A percentile compares a stretch with the other conserved stretches of the same genome.
Conservation (phyloP, 1,140 invertebrate genomes). For the Hypothenemus hampei region DNA sequence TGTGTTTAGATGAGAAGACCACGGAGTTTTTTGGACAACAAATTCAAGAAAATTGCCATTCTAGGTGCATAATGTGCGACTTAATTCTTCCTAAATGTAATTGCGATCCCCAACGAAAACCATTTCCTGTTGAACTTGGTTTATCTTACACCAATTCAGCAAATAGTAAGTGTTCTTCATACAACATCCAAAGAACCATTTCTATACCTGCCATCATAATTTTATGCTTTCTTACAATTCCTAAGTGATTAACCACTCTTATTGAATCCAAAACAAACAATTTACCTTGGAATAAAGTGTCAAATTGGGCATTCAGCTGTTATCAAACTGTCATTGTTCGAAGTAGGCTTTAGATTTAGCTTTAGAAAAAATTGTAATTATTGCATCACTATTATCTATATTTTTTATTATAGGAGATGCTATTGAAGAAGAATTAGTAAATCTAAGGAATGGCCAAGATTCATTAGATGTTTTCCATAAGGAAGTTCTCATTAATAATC, state of each 20-base stretch:
- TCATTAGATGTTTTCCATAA: conserved; percentile 10
- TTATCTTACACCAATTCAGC: background rate
- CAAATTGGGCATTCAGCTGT: background rate
- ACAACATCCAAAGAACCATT: background rate
- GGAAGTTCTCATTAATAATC: conserved; percentile 10
- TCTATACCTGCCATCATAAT: background rate
- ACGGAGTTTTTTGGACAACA: conserved; percentile 23
- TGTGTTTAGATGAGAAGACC: conserved; percentile 31
- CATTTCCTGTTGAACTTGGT: conserved; percentile 19
- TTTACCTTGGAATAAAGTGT: background rate
- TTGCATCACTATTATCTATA: background rate
- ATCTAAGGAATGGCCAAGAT: conserved; percentile 17
- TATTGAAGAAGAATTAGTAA: conserved; percentile 9
- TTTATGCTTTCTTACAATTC: background rate
- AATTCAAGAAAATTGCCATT: conserved; percentile 6
- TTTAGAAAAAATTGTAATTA: background rate
- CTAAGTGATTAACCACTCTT: background rate
- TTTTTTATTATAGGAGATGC: conserved; percentile 15
- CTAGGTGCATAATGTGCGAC: conserved; percentile 25
- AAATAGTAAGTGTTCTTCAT: background rate
- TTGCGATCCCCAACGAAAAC: conserved; percentile 22
- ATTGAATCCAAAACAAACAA: background rate
- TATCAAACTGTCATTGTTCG: background rate
- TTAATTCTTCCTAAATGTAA: conserved; percentile 24
- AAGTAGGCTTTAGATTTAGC: background rate